These are phyloP conservation scores for Dryadula phaetusa DNA, from an alignment of 2,888 invertebrate genomes.

Conservation along the genomic window DNA sequence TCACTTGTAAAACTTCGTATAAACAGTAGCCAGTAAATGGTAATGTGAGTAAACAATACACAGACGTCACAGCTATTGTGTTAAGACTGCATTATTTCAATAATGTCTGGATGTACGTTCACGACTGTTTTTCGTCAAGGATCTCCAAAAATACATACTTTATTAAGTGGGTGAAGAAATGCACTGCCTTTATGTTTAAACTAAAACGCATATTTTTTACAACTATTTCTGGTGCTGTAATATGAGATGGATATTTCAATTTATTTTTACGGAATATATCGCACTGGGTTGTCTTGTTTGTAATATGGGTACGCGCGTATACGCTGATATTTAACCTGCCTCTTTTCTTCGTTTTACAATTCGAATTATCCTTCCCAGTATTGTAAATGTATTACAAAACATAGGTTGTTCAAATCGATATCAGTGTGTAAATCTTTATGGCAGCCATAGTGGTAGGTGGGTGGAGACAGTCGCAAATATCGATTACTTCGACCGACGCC, in stretches of 20 bases:
- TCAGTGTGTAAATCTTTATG: conserved; percentile 24
- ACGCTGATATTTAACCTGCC: neutral
- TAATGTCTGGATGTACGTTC: conserved; percentile 19
- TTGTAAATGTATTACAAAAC: conserved; percentile 6
- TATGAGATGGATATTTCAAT: neutral
- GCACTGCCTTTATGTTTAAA: conserved; percentile 5
- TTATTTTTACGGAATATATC: too few relatives aligned
- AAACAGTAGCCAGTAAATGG: conserved; percentile 32
- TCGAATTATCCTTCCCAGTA: too few relatives aligned
- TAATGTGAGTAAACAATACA: conserved; percentile 40
- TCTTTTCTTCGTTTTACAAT: neutral
- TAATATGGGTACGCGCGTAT: neutral
- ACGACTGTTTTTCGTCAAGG: conserved; percentile 24
- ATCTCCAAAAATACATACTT: conserved; percentile 7
- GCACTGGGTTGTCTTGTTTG: neutral
- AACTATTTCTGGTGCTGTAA: neutral
- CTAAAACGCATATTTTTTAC: neutral
- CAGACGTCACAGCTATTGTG: conserved; percentile 40
- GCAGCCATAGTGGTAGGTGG: conserved; percentile 31
- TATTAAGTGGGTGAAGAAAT: conserved; percentile 19
- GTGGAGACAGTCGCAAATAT: conserved; percentile 70
- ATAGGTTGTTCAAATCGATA: conserved; percentile 25
- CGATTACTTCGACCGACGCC: conserved; percentile 56
- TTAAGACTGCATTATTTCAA: conserved; percentile 33
- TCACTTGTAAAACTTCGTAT: conserved; percentile 8